phyloP scores from a whole-genome alignment of 2,888 invertebrate species.

The Euspilapteryx auroguttella region DNA sequence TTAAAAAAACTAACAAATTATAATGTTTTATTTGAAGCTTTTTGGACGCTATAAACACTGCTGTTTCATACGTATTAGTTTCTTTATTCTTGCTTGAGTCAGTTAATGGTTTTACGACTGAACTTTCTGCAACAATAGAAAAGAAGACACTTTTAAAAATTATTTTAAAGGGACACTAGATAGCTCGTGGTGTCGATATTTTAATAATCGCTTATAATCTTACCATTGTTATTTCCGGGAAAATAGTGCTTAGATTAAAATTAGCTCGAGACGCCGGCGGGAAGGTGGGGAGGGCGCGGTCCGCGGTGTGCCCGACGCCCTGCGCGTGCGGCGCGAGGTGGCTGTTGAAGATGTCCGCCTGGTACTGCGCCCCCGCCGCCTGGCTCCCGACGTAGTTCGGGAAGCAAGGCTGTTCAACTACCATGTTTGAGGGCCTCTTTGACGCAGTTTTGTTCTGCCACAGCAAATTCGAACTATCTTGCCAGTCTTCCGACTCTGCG shows the following conservation, averaged over 20 bases:
- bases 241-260: conserved; percentile 81
- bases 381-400: conserved; percentile 45
- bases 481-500: conserved; percentile 43
- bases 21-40: too few relatives aligned
- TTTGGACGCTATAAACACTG: too few relatives aligned
- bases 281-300: conserved; percentile 31
- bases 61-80: too few relatives aligned
- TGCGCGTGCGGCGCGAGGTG: conserved; percentile 40
- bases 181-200: too few relatives aligned
- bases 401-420: conserved; percentile 37
- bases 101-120: too few relatives aligned
- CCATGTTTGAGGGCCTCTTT: conserved; percentile 34
- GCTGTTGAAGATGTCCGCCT: conserved; percentile 43
- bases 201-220: too few relatives aligned
- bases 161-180: too few relatives aligned
- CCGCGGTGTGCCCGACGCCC: conserved; percentile 28
- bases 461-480: conserved; percentile 27
- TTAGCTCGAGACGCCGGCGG: conserved; percentile 63
- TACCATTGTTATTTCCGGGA: conserved; percentile 78
- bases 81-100: too few relatives aligned
- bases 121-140: too few relatives aligned
- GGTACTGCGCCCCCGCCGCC: conserved; percentile 41
- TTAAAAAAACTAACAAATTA: too few relatives aligned
- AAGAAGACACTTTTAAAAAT: too few relatives aligned
- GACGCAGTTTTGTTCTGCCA: conserved; percentile 40